phyloP scores from a whole-genome alignment of 2,113 vertebrate genomes.

The Rhodinocichla rosea region DNA sequence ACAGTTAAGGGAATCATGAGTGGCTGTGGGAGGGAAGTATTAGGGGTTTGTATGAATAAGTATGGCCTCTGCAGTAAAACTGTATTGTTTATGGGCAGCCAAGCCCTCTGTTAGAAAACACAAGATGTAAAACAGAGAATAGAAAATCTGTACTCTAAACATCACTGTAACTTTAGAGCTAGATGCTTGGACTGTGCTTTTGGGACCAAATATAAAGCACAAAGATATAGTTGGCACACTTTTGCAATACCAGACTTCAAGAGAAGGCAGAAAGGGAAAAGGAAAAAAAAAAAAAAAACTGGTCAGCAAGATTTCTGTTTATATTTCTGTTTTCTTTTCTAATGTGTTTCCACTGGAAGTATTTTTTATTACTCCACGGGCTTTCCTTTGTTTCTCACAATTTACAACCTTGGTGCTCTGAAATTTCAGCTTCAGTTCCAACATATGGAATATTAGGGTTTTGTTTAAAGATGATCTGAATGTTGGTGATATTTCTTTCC shows the following conservation, averaged over 20 bases:
- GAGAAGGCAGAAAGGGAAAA: neutral
- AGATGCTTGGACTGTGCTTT: neutral
- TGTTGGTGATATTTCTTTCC: neutral
- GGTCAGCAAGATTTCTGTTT: conserved; percentile 1
- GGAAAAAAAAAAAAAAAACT: neutral
- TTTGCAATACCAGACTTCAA: neutral
- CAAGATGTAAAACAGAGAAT: too few species aligned
- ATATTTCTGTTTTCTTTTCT: neutral
- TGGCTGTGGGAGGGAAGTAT: neutral
- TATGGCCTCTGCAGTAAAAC: neutral
- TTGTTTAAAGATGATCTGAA: neutral
- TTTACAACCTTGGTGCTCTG: neutral
- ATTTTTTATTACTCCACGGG: neutral
- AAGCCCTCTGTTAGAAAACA: neutral
- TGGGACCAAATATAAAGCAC: neutral
- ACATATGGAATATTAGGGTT: neutral
- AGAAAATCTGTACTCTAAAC: neutral
- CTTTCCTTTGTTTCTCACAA: neutral
- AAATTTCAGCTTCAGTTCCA: neutral
- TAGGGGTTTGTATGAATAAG: neutral
- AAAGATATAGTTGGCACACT: neutral
- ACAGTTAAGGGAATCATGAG: neutral
- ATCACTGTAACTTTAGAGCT: neutral
- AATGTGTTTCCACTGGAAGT: neutral
- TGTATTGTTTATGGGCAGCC: neutral